Base-by-base conservation (phyloP, 2,888 invertebrate species). In the Helicoverpa assulta region DNA sequence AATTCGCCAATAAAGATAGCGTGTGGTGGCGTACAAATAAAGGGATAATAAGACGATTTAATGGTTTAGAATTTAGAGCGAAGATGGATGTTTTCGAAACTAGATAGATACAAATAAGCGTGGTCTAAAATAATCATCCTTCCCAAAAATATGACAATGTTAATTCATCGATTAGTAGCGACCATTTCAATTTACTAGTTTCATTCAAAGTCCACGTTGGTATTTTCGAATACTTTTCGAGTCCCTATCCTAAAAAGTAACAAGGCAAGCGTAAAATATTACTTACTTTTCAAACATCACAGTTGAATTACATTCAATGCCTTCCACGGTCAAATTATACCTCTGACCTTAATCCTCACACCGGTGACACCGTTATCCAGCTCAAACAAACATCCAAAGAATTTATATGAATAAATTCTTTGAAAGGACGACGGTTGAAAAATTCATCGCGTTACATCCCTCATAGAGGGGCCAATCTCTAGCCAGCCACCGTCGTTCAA, bases 361-460 rank as follows among this genome's bases (percentile, higher is more conserved):
- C 47, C 47, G 61, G 59, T 43, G 56, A 62, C 50, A 37, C 29
- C 8, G 47, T 47, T 47, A 47, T 47, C 12, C 47, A 47, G n/a
- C n/a, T 47, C 47, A 70, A 57, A 58, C 37, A 51, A 73, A 76
- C 68, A 66, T 66, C 29, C 43, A 55, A 76, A 78, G 81, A 84
- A 85, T 85, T 84, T 85, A 83, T 84, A 85, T 82, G 80, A 84
- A 85, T 82, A 84, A 84, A 86, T 87, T 84, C 81, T 81, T 54
- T 52, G 59, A 67, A 72, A 74, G 72, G 70, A 40, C 14, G 47
- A 67, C 79, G 76, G 73, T 79, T 84, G 83, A 85, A 85, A 86
- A 86, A 85, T 84, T 83, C 78, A 85, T 72, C 51, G 64, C 54
- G 56, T 57, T 63, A 56, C 54, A 64, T 81, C 73, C 68, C 74